These are phyloP conservation scores for Sciurus niger DNA, from an alignment of 2,113 vertebrate genomes.

Conservation along the genomic window DNA sequence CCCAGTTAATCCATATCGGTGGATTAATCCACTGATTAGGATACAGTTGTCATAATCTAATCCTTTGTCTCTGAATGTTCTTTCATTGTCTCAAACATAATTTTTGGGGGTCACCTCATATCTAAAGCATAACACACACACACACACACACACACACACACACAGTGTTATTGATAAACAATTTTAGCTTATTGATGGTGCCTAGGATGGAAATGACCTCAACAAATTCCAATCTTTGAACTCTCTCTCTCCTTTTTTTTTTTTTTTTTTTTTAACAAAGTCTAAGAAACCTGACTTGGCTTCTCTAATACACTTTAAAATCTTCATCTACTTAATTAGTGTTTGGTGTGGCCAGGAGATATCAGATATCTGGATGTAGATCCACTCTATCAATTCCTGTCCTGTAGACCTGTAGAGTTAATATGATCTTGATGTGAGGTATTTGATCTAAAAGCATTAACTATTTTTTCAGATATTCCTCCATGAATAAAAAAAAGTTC, in stretches of 20 bases:
- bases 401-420: background rate
- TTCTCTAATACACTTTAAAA: background rate
- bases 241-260: background rate
- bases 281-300: background rate
- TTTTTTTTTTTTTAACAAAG: background rate
- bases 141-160: background rate
- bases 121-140: too few species aligned
- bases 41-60: too few species aligned
- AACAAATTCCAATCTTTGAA: background rate
- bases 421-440: background rate
- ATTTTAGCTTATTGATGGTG: background rate
- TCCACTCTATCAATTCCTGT: background rate
- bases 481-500: background rate
- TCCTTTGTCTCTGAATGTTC: too few species aligned
- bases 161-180: background rate
- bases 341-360: background rate
- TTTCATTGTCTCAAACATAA: too few species aligned
- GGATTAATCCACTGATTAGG: too few species aligned
- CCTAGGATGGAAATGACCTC: background rate
- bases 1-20: too few species aligned
- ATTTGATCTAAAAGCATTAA: background rate
- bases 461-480: background rate
- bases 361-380: background rate
- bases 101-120: too few species aligned
- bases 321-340: background rate